Evolutionary conservation across 2,797 vertebrate species (phyloP), one percentile per base, ranked within the genome.

Genomic region (Eulemur albifrons): DNA sequence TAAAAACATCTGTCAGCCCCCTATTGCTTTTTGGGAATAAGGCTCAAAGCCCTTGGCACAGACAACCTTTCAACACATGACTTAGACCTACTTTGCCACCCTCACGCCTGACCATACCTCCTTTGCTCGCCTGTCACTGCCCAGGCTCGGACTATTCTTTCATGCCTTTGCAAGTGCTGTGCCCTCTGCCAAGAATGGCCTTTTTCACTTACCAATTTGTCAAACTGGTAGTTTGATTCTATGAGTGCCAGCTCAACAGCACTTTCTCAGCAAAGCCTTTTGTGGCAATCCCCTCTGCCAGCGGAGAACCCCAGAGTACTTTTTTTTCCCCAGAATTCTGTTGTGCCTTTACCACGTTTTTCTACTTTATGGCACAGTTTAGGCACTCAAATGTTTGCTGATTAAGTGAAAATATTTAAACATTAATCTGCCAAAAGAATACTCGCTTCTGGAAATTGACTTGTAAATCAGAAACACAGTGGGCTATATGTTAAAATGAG

Each of bases 381-480:
- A 61, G 38, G 73, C 82, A 57, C 20, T 65, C 59, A 61, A 63
- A 75, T 45, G 27, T 69, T 57, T 82, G 30, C 67, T 93, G 45
- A 65, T 5, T 17, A 35, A 67, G 27, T 50, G 88, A 88, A 88
- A 52, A 82, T 80, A 83, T 50, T 63, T 92, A 65, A 82, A 54
- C 3, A 69, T 4, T 35, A 40, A 52, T 73, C 38, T 77, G 54
- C 12, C 63, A 11, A 82, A 82, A 92, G 45, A 65, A 87, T 21
- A 89, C 7, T 61, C 23, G 94, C 50, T 93, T 87, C 83, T 52
- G 77, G 43, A 77, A 94, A 93, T n/a, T 72, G 32, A 59, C 70
- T 76, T 87, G 10, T 72, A 69, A 77, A 89, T 76, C 52, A 80
- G 63, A 93, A 96, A 79, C 65, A 3, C 15, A 84, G 67, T 38